phyloP scores from a whole-genome alignment of 2,797 vertebrate species.

The Carapus acus region DNA sequence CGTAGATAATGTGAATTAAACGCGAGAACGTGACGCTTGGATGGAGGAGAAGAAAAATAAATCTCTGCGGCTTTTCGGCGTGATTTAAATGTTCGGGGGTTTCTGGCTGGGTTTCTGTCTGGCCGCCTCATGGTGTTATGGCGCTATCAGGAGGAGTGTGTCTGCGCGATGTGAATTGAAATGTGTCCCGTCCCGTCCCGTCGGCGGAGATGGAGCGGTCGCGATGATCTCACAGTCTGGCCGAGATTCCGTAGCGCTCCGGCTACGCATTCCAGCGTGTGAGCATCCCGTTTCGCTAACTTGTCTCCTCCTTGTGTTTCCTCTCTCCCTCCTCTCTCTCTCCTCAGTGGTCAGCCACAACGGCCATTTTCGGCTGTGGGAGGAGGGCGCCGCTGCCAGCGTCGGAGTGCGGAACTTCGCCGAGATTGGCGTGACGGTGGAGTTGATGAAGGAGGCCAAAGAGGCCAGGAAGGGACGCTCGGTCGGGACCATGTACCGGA shows the following conservation, averaged over 20 bases:
- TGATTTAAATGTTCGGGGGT: constrained; percentile 11
- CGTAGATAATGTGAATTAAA: constrained; percentile 39
- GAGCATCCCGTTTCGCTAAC: constrained; percentile 43
- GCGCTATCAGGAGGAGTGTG: too few relatives aligned
- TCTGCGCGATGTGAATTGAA: too few relatives aligned
- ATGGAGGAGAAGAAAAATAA: constrained; percentile 12
- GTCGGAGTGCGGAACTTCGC: constrained; percentile 73
- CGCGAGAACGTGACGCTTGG: constrained; percentile 36
- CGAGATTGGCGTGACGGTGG: constrained; percentile 74
- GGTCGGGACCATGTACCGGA: constrained; percentile 72
- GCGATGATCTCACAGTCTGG: constrained; percentile 67
- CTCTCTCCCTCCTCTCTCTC: constrained; percentile 33
- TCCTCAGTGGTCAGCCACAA: constrained; percentile 76
- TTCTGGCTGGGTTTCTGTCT: constrained; percentile 15
- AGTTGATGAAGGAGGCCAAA: constrained; percentile 72
- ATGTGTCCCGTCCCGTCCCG: too few relatives aligned
- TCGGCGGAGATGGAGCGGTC: too few relatives aligned
- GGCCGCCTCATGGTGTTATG: too few relatives aligned
- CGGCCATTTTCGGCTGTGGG: constrained; percentile 72
- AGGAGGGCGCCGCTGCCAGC: constrained; percentile 68
- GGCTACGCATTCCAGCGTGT: constrained; percentile 54
- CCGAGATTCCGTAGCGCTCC: constrained; percentile 53
- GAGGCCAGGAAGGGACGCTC: constrained; percentile 69
- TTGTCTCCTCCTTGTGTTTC: constrained; percentile 46
- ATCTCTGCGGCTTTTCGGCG: constrained; percentile 20